These are phyloP conservation scores for Erpobdella octoculata DNA, from an alignment of 2,888 invertebrate genomes.

Conservation along the genomic window DNA sequence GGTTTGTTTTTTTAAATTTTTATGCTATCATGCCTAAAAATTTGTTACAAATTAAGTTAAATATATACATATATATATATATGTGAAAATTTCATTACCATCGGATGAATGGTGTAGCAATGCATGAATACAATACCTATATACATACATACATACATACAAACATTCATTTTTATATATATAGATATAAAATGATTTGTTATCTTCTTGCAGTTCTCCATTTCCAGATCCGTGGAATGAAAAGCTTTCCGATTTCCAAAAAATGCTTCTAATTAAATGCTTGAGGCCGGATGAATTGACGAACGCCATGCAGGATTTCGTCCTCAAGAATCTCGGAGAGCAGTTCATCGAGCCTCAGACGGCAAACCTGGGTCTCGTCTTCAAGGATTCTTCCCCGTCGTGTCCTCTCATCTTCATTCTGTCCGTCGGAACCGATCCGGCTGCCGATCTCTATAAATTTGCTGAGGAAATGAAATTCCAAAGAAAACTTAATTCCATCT, in stretches of 20 bases:
- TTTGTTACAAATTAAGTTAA: too few relatives aligned
- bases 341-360: slow-evolving; percentile 54
- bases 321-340: slow-evolving; percentile 50
- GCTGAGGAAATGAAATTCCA: slow-evolving; percentile 55
- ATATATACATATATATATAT: too few relatives aligned
- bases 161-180: too few relatives aligned
- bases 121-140: too few relatives aligned
- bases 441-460: slow-evolving; percentile 53
- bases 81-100: too few relatives aligned
- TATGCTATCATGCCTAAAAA: too few relatives aligned
- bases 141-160: too few relatives aligned
- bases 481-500: slow-evolving; percentile 67
- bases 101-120: too few relatives aligned
- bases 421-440: slow-evolving; percentile 54
- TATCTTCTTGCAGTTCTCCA: slow-evolving; percentile 1
- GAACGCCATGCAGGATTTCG: slow-evolving; percentile 56
- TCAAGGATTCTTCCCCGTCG: slow-evolving; percentile 53
- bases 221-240: slow-evolving; percentile 49
- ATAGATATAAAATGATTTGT: too few relatives aligned
- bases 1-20: too few relatives aligned
- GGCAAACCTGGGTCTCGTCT: slow-evolving; percentile 51
- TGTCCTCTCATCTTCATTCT: slow-evolving; percentile 54
- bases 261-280: slow-evolving; percentile 50
- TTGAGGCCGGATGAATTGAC: slow-evolving; percentile 52
- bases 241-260: slow-evolving; percentile 50